A percentile compares a stretch with the other conserved stretches of the same genome.
phyloP scores from a whole-genome alignment of 64 coral and sea anemone genomes.

The Pocillopora verrucosa region DNA sequence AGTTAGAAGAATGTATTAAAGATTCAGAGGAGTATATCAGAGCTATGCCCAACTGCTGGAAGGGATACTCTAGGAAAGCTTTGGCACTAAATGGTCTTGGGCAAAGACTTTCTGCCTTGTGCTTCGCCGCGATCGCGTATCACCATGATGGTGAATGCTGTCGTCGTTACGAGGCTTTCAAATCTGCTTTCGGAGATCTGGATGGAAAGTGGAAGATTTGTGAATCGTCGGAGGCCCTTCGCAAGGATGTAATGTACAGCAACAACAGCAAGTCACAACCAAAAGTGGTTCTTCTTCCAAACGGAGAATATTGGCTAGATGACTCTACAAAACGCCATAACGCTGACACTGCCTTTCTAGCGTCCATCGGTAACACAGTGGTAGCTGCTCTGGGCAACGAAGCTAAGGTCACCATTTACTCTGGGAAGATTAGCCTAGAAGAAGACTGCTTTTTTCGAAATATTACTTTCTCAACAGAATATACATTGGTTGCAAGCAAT shows the following conservation, averaged over 20 bases:
- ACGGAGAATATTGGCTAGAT: neutral
- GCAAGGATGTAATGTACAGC: neutral
- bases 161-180: neutral
- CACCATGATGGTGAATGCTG: neutral
- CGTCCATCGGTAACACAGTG: neutral
- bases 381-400: neutral
- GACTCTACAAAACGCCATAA: too few species aligned
- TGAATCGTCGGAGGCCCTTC: neutral
- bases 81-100: slow-evolving; percentile 34
- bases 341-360: neutral
- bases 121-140: slow-evolving; percentile 44
- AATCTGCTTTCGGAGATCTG: neutral
- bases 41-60: slow-evolving; percentile 36
- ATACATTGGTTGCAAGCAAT: neutral
- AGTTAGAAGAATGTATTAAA: slow-evolving; percentile 24
- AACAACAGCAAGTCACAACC: neutral
- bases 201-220: slow-evolving; percentile 6
- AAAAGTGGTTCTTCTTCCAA: neutral
- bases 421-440: neutral
- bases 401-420: neutral
- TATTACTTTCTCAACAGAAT: neutral
- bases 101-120: neutral
- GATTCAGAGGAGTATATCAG: slow-evolving; percentile 48
- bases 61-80: slow-evolving; percentile 51
- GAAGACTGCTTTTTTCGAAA: neutral